These are phyloP conservation scores for Polydesmus complanatus DNA, from an alignment of 2,888 invertebrate species.

Conservation along the genomic window DNA sequence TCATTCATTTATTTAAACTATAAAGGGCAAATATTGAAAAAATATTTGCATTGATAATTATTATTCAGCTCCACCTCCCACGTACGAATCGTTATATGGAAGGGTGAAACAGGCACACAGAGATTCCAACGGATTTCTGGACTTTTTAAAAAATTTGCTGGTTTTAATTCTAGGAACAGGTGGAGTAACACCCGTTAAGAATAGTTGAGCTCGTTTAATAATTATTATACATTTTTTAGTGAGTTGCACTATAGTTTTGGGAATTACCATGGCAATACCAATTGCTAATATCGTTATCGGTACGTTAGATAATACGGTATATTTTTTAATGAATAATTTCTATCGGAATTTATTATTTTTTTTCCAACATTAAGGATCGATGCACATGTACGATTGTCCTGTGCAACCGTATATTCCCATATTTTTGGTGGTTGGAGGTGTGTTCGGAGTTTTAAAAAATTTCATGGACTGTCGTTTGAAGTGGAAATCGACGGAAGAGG, in stretches of 20 bases:
- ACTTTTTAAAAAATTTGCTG: slow-evolving; percentile 47
- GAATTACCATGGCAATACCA: slow-evolving; percentile 48
- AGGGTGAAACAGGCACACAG: slow-evolving; percentile 46
- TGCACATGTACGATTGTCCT: slow-evolving; percentile 50
- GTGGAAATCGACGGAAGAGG: slow-evolving; percentile 41
- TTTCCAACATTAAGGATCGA: slow-evolving; percentile 39
- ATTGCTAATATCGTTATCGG: slow-evolving; percentile 53
- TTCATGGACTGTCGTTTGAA: slow-evolving; percentile 43
- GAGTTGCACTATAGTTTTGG: slow-evolving; percentile 49
- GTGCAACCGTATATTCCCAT: slow-evolving; percentile 52
- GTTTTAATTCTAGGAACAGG: slow-evolving; percentile 47
- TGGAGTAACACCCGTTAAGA: slow-evolving; percentile 31
- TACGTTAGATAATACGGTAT: slow-evolving; percentile 21
- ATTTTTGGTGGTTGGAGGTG: slow-evolving; percentile 51
- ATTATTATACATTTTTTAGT: slow-evolving; percentile 36
- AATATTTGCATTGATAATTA: not conserved
- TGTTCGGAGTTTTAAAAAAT: slow-evolving; percentile 49
- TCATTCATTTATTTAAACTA: no score
- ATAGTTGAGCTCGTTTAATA: no score
- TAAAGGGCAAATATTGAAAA: not conserved
- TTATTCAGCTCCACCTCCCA: slow-evolving; percentile 45
- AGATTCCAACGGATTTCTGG: slow-evolving; percentile 44
- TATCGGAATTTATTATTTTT: not conserved
- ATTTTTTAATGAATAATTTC: not conserved
- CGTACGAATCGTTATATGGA: slow-evolving; percentile 52